These are phyloP conservation scores for Pelodytes ibericus DNA, from an alignment of 2,797 vertebrate species.

Conservation along the genomic window DNA sequence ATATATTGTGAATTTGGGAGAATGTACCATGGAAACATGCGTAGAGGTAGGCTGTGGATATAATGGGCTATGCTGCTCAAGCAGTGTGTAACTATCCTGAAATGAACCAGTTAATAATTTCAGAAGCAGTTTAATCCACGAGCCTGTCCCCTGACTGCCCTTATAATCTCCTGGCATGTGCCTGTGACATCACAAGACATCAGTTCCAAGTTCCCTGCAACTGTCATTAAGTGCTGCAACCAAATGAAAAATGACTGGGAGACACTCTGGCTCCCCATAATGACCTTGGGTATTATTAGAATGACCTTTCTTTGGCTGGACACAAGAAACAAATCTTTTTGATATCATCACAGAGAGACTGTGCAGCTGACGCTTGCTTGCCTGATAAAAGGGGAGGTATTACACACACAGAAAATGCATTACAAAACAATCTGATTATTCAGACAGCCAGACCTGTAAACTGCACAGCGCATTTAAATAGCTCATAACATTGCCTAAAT, in stretches of 20 bases:
- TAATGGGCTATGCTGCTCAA: not conserved
- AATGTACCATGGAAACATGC: too few species aligned
- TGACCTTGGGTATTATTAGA: conserved; percentile 87
- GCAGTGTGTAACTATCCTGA: conserved; percentile 21
- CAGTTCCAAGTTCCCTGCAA: conserved; percentile 82
- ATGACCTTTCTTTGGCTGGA: conserved; percentile 85
- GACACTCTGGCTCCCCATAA: conserved; percentile 82
- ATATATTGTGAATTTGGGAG: too few species aligned
- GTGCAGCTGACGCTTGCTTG: conserved; percentile 52
- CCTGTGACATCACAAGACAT: conserved; percentile 84
- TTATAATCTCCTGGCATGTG: conserved; percentile 86
- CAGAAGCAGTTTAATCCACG: conserved; percentile 73
- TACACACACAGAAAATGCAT: conserved; percentile 63
- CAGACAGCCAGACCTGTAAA: conserved; percentile 20
- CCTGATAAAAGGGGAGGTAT: conserved; percentile 42
- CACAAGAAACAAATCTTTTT: conserved; percentile 75
- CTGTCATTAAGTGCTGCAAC: conserved; percentile 85
- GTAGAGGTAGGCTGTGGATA: too few species aligned
- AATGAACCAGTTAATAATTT: conserved; percentile 64
- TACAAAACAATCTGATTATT: conserved; percentile 66
- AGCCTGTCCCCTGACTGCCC: conserved; percentile 82
- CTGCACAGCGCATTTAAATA: not conserved
- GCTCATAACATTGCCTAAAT: too few species aligned
- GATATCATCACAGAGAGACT: conserved; percentile 79
- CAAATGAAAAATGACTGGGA: conserved; percentile 89